Evolutionary conservation across 2,113 vertebrate species (phyloP), one percentile per base, ranked within the genome.

Genomic region (Lagopus muta): DNA sequence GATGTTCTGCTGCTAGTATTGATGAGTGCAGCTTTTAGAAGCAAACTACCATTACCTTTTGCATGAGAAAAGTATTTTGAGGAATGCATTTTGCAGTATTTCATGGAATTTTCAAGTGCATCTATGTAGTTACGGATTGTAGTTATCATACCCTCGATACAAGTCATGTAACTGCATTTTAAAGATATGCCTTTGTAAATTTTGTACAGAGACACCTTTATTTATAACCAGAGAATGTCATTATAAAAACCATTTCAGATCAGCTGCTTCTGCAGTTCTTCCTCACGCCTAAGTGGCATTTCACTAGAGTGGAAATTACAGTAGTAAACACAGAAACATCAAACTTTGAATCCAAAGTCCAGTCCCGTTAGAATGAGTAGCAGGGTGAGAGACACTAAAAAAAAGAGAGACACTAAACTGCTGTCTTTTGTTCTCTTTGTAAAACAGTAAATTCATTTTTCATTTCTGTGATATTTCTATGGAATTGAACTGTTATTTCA

Each of bases 201-300:
- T 27, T 54, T 54, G 9, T 30, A 54, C 52, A 54, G 52, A 30
- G 28, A 54, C 52, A 8, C 13, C 94, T 87, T 62, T 62, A 87
- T 93, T 94, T 96, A 74, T 84, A 82, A 80, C 66, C 50, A 73
- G 71, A 82, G 76, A 85, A 92, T 72, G 18, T 65, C 52, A 77
- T 90, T 64, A 88, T 38, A 75, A 50, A 74, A 89, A 88, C 66
- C 48, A 85, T 89, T 94, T 94, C 78, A 86, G 55, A 82, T 66
- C 78, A 88, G 60, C 55, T 32, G 7, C 38, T 88, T 85, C 50
- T 89, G 58, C 71, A 50, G 75, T 64, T 66, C 54, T 81, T 89
- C 57, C 57, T 94, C 69, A 64, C 38, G n/a, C 2, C 0, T 27
- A 62, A 67, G 45, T 87, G 74, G 43, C n/a, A 34, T 83, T 93